Evolutionary conservation across 2,797 vertebrate genomes (phyloP).

Genomic region (Spea hammondii): DNA sequence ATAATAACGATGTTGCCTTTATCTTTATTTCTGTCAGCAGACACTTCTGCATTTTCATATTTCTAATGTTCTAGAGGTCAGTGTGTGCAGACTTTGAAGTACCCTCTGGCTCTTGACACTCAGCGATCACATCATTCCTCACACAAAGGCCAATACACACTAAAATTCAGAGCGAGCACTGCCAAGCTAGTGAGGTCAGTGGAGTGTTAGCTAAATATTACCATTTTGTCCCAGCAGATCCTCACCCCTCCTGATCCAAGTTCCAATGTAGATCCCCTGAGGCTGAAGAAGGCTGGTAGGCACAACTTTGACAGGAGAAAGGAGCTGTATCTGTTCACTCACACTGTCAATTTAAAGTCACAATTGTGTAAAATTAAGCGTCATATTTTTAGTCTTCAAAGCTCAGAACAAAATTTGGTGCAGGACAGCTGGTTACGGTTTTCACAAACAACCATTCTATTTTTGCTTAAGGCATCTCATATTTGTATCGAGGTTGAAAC

Average conservation of each 20-base stretch:
- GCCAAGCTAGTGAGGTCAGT: background rate
- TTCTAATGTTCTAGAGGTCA: conserved; percentile 13
- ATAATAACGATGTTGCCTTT: conserved; percentile 37
- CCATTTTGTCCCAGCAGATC: background rate
- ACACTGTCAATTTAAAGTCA: conserved; percentile 15
- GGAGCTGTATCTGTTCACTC: conserved; percentile 20
- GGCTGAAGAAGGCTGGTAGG: background rate
- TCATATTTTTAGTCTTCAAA: conserved; percentile 7
- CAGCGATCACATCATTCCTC: background rate
- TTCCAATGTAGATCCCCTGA: background rate
- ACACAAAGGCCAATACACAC: background rate
- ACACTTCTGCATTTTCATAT: conserved; percentile 20
- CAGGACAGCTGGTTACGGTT: background rate
- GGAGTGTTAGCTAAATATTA: background rate
- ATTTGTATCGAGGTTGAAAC: too few relatives aligned
- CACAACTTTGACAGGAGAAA: conserved; percentile 8
- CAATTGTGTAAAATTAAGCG: conserved; percentile 7
- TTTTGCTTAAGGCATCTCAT: background rate
- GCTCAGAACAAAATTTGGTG: background rate
- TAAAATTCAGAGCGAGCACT: background rate
- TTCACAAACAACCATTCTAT: background rate
- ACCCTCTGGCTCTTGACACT: conserved; percentile 14
- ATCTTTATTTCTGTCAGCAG: conserved; percentile 29
- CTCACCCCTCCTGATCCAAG: background rate
- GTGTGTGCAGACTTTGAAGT: conserved; percentile 10